Percentiles rank a stretch among this genome's conserved stretches.
Conservation (phyloP, 2,888 invertebrate genomes). For the Stramonita haemastoma region DNA sequence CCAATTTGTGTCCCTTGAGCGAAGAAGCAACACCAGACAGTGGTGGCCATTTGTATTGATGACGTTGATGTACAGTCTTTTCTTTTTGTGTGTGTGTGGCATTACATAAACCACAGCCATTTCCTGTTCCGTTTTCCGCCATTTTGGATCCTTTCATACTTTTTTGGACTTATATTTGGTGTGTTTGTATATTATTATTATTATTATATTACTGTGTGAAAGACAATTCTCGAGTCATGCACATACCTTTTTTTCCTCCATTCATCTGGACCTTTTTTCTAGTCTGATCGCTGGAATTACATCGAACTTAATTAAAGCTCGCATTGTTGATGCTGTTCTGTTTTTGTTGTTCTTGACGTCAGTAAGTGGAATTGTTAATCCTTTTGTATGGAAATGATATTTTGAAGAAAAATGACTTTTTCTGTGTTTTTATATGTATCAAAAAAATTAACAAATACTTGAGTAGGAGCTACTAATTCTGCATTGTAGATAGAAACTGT, state of each 20-base stretch:
- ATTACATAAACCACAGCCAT: constrained; percentile 3
- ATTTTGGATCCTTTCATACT: too few relatives aligned
- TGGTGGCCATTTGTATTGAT: not conserved
- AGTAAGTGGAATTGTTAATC: not conserved
- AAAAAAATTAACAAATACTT: too few relatives aligned
- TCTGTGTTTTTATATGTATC: too few relatives aligned
- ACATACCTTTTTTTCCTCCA: not conserved
- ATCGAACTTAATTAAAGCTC: not conserved
- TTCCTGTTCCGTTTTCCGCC: not conserved
- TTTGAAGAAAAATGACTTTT: too few relatives aligned
- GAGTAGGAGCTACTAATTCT: too few relatives aligned
- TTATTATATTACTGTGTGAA: too few relatives aligned
- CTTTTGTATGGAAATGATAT: too few relatives aligned
- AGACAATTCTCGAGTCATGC: not conserved
- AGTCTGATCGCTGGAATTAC: constrained; percentile 7
- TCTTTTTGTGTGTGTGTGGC: not conserved
- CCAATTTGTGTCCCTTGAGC: not conserved
- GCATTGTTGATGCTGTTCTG: not conserved
- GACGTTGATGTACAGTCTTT: not conserved
- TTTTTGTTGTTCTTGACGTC: not conserved
- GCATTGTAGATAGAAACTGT: too few relatives aligned
- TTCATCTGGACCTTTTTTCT: not conserved
- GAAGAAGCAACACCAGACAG: not conserved
- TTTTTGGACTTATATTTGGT: not conserved
- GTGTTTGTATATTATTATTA: too few relatives aligned